phyloP scores from a whole-genome alignment of 2,888 invertebrate genomes.

The Nebria salina region DNA sequence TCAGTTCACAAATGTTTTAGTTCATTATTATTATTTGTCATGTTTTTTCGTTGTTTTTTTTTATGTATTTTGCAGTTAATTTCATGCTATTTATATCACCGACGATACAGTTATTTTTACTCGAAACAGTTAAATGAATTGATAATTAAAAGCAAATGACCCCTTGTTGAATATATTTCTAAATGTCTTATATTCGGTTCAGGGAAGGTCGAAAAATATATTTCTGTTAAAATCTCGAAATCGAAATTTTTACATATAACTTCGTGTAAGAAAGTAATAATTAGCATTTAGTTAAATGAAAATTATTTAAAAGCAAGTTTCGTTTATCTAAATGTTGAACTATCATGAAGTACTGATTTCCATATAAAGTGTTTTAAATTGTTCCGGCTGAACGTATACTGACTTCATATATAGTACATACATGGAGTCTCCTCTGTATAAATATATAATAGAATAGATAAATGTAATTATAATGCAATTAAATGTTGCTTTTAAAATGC shows the following conservation, averaged over 20 bases:
- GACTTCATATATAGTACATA: background rate
- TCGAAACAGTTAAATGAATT: background rate
- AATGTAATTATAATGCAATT: background rate
- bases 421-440: background rate
- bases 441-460: background rate
- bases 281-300: background rate
- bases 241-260: too few relatives aligned
- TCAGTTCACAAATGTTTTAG: background rate
- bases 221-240: too few relatives aligned
- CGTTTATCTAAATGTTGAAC: background rate
- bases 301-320: background rate
- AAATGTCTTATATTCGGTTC: too few relatives aligned
- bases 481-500: slow-evolving; percentile 1
- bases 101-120: background rate
- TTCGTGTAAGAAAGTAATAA: too few relatives aligned
- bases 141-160: background rate
- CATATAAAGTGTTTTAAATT: background rate
- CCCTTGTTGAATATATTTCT: background rate
- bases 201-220: too few relatives aligned
- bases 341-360: background rate
- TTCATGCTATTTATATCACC: background rate
- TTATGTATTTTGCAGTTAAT: background rate
- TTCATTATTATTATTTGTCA: slow-evolving; percentile 1
- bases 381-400: background rate
- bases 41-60: slow-evolving; percentile 12